Base-by-base conservation (phyloP, 2,888 invertebrate genomes). In the Coecobrya sp. region DNA sequence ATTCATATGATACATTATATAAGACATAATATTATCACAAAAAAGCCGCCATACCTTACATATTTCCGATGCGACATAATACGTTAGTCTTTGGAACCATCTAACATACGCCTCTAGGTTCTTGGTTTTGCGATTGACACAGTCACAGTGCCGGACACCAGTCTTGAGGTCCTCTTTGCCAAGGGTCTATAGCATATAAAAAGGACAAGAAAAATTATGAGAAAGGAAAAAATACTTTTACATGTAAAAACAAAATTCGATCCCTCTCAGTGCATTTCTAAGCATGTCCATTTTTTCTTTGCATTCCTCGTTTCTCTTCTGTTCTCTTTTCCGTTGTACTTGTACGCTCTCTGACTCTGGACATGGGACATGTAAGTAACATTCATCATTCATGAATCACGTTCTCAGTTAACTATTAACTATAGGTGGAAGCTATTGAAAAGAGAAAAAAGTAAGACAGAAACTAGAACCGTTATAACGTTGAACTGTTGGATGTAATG, bases 91-190 rank as follows among this genome's bases (percentile, higher is more conserved):
- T 96, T 99, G 99, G 96, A 99, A 99, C 99, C 99, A 99, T 95
- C 99, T 98, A 13, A 99, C 98, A 95, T 99, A 99, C n/a, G 98
- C 98, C 95, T 99, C 99, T 95, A 99, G 96, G 96, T 99, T 99
- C 93, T 98, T 97, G 1, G 99, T 99, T 95, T 98, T 98, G 96
- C 99, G 99, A 97, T 98, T 97, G 95, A 98, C 98, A 95, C 97
- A 97, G 95, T 97, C 97, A 0, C 97, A 97, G 52, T 89, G 62
- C 16, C 89, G 89, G 36, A 89, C 92, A 52, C 86, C 87, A 76
- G 81, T 92, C 86, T 85, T 93, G 25, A 93, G 93, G 36, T 91
- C 91, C 70, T 91, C 91, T 89, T 93, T 92, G 65, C 93, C 93
- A 59, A 93, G 90, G 52, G 94, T 91, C 93, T 93, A 52, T 27